These are phyloP conservation scores for Hymenopus coronatus DNA, from an alignment of 2,888 invertebrate species.

Conservation along the genomic window DNA sequence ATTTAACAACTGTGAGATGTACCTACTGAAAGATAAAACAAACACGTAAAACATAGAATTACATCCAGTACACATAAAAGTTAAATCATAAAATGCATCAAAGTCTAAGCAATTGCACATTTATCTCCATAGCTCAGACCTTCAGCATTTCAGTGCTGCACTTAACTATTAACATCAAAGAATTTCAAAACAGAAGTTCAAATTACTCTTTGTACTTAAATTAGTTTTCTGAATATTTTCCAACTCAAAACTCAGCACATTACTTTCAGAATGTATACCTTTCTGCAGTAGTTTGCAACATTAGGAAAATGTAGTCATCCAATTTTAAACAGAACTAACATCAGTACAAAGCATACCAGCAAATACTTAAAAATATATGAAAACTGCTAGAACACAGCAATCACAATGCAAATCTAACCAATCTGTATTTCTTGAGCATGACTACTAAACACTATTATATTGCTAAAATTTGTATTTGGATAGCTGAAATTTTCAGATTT, in stretches of 20 bases:
- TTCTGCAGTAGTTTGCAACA: too few species aligned
- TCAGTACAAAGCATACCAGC: too few species aligned
- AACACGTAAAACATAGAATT: constrained; percentile 28
- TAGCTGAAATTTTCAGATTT: not conserved
- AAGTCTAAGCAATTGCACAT: not conserved
- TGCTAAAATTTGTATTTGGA: not conserved
- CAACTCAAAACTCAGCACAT: too few species aligned
- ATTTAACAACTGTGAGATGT: constrained; percentile 28
- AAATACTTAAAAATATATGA: too few species aligned
- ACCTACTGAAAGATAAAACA: constrained; percentile 37
- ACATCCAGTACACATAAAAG: not conserved
- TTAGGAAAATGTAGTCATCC: too few species aligned
- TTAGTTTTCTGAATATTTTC: too few species aligned
- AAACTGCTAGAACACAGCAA: too few species aligned
- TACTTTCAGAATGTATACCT: too few species aligned
- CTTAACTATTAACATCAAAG: not conserved
- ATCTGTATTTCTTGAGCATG: too few species aligned
- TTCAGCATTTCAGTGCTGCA: not conserved
- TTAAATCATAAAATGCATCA: not conserved
- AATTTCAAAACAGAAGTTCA: not conserved
- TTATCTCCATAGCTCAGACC: not conserved
- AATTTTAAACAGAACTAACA: too few species aligned
- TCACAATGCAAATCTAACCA: too few species aligned
- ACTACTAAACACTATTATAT: not conserved
- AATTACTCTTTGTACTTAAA: too few species aligned